Base-by-base conservation (phyloP, 2,888 invertebrate genomes). In the Gymnocheta viridis region DNA sequence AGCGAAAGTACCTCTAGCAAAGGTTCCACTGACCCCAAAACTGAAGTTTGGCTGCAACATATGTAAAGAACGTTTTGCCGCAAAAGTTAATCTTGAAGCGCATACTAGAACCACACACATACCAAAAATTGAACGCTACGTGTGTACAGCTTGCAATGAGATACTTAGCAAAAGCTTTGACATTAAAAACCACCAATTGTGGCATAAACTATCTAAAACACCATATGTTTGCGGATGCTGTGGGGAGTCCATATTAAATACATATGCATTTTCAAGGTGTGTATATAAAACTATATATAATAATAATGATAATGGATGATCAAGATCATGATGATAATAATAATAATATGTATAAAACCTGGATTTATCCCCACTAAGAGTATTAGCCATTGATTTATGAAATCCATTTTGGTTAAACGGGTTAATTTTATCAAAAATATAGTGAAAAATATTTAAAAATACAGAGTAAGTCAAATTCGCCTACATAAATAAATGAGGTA, bases 71-170 rank as follows among this genome's bases (percentile, higher is more conserved):
- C 85, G 87, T 7, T 91, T 90, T 56, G 19, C 82, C 1, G 89
- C 79, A 82, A 91, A 90, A 85, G 82, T 86, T 9, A 85, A 87
- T 24, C 86, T 89, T 2, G 90, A 91, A 14, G 86, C 87, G 54
- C 92, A 92, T 81, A 86, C 89, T 4, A 86, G 58, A 24, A 32
- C 24, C 0, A 80, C 64, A 12, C 92, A 92, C 84, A 79, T 90
- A 17, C 92, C 92, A 2, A 86, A 85, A 17, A 85, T 91, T 51
- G 86, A 87, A 29, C 89, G 90, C 2, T 92, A 89, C 82, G 90
- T 92, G 0, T 94, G 94, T 87, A 92, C 93, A 81, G 92, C 93
- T 0, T 94, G 94, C 82, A 90, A 92, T 17, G 90, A 91, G 35
- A 93, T 92, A 88, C 93, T 93, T 84, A 22, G 85, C 0, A 90